These are phyloP conservation scores for Amniataba percoides DNA, from an alignment of 2,797 vertebrate genomes.

Conservation along the genomic window DNA sequence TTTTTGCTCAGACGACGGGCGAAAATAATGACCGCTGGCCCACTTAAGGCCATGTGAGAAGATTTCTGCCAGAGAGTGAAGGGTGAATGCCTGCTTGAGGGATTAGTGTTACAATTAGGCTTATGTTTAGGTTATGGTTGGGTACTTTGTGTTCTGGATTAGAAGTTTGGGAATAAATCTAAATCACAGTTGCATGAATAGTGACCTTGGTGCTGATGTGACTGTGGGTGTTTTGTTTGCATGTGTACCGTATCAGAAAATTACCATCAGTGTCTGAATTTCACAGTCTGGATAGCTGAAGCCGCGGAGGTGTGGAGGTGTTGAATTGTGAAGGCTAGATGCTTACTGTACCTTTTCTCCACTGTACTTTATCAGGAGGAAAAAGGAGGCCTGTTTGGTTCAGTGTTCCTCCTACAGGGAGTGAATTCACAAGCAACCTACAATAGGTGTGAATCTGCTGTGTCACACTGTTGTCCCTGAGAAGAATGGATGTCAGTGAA, in stretches of 20 bases:
- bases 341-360: conserved; percentile 2
- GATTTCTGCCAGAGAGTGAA: conserved; percentile 49
- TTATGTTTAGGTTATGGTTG: conserved; percentile 44
- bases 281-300: conserved; percentile 4
- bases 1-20: conserved; percentile 17
- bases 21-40: conserved; percentile 24
- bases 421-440: conserved; percentile 6
- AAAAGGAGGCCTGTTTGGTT: conserved; percentile 6
- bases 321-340: neutral
- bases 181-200: conserved; percentile 39
- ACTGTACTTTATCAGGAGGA: conserved; percentile 10
- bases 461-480: conserved; percentile 23
- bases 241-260: neutral
- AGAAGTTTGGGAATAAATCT: conserved; percentile 49
- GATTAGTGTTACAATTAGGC: conserved; percentile 58
- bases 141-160: conserved; percentile 61
- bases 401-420: neutral
- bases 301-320: neutral
- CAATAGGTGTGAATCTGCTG: conserved; percentile 17
- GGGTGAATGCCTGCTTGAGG: conserved; percentile 42
- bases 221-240: conserved; percentile 2
- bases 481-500: conserved; percentile 25
- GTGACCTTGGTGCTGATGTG: conserved; percentile 23
- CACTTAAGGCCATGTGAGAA: conserved; percentile 43
- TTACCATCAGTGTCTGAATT: neutral